Evolutionary conservation across 2,888 invertebrate species (phyloP).

Genomic region (Subacronicta megacephala): DNA sequence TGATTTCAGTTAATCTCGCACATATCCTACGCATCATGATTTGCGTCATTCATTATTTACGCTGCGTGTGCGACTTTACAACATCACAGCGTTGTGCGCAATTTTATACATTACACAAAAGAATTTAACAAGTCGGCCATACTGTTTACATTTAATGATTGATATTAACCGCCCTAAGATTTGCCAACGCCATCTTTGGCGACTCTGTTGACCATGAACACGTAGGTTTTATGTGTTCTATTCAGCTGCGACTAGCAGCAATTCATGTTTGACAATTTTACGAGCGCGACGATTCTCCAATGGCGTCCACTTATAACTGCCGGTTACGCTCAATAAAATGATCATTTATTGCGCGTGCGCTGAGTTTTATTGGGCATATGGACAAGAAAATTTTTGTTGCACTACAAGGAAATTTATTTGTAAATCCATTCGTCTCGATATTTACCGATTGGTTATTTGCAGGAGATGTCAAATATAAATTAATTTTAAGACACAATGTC

Average conservation of each 20-base stretch:
- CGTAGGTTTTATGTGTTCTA: conserved; percentile 60
- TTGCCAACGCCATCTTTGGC: conserved; percentile 48
- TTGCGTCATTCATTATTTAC: conserved; percentile 46
- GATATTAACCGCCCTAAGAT: conserved; percentile 40
- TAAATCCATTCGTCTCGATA: conserved; percentile 12
- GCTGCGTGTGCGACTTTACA: conserved; percentile 41
- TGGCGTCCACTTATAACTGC: conserved; percentile 61
- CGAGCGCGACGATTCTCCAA: conserved; percentile 63
- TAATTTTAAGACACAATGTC: background rate
- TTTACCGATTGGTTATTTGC: background rate
- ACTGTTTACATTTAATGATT: conserved; percentile 51
- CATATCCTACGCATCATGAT: conserved; percentile 37
- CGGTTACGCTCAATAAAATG: conserved; percentile 71
- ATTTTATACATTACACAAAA: conserved; percentile 46
- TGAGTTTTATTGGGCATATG: conserved; percentile 47
- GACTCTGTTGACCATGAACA: conserved; percentile 49
- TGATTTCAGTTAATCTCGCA: conserved; percentile 47
- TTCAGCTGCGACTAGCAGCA: conserved; percentile 62
- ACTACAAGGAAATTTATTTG: conserved; percentile 50
- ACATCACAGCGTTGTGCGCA: conserved; percentile 45
- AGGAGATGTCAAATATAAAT: conserved; percentile 8
- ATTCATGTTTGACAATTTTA: conserved; percentile 67
- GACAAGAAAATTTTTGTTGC: conserved; percentile 52
- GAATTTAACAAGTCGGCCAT: conserved; percentile 43
- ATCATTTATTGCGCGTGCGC: conserved; percentile 59